Evolutionary conservation across 92 coral and sea anemone genomes (phyloP).

Genomic region (Paramuricea clavata): DNA sequence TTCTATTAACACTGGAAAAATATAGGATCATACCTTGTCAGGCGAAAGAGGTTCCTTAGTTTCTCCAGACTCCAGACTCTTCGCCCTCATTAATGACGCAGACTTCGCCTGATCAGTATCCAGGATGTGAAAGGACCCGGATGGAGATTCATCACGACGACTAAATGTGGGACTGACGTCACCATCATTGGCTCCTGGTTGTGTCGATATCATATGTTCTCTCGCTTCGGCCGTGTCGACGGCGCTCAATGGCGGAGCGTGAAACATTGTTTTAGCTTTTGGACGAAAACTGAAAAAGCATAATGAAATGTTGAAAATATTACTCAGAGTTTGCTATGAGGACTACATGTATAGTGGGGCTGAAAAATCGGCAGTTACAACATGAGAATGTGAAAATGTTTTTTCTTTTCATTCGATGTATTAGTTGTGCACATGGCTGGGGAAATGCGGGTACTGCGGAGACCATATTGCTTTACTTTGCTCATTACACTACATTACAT

Average conservation of each 20-base stretch:
- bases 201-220: not conserved
- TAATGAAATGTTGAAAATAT: not conserved
- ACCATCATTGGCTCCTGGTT: not conserved
- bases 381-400: no score
- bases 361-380: no score
- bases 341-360: not conserved
- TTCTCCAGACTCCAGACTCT: not conserved
- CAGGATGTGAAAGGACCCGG: conserved; percentile 9
- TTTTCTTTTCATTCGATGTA: no score
- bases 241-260: not conserved
- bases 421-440: no score
- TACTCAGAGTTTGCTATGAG: no score
- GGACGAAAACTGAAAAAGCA: conserved; percentile 36
- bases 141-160: conserved; percentile 24
- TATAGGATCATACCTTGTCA: no score
- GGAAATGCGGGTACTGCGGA: no score
- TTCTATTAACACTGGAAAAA: no score
- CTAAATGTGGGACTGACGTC: not conserved
- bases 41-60: not conserved
- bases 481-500: no score
- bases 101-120: not conserved
- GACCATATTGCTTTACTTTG: no score
- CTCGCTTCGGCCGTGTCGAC: not conserved
- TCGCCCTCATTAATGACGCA: not conserved
- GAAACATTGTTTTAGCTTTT: conserved; percentile 9